Percentiles rank a stretch among this genome's conserved stretches.
These are phyloP conservation scores for Thryonomys swinderianus DNA, from an alignment of 2,113 vertebrate genomes.

Conservation along the genomic window DNA sequence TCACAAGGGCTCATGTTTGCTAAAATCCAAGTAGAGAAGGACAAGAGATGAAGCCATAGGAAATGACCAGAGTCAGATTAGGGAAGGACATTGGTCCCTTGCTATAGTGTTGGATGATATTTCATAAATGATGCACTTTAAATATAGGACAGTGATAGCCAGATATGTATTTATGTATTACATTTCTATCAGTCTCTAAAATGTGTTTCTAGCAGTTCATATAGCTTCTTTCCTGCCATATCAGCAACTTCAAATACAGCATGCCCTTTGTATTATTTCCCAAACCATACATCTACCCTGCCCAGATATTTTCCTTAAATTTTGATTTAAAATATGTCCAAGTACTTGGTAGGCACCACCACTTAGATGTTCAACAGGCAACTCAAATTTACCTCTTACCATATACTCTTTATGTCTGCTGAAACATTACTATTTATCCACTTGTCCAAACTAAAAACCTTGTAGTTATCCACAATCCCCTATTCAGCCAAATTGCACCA, in stretches of 20 bases:
- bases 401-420: background rate
- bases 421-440: background rate
- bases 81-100: background rate
- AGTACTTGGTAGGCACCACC: background rate
- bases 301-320: background rate
- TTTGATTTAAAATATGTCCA: background rate
- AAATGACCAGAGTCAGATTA: background rate
- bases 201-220: background rate
- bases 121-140: background rate
- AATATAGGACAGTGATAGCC: background rate
- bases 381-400: background rate
- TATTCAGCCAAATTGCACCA: background rate
- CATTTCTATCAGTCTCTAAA: background rate
- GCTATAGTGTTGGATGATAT: background rate
- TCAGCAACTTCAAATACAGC: background rate
- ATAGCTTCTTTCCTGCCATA: background rate
- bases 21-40: background rate
- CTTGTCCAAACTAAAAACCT: background rate
- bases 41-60: background rate
- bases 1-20: background rate
- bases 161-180: background rate
- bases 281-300: background rate
- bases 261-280: background rate
- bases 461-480: background rate
- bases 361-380: background rate